Evolutionary conservation across 2,113 vertebrate genomes (phyloP).

Genomic region (Manacus vitellinus): DNA sequence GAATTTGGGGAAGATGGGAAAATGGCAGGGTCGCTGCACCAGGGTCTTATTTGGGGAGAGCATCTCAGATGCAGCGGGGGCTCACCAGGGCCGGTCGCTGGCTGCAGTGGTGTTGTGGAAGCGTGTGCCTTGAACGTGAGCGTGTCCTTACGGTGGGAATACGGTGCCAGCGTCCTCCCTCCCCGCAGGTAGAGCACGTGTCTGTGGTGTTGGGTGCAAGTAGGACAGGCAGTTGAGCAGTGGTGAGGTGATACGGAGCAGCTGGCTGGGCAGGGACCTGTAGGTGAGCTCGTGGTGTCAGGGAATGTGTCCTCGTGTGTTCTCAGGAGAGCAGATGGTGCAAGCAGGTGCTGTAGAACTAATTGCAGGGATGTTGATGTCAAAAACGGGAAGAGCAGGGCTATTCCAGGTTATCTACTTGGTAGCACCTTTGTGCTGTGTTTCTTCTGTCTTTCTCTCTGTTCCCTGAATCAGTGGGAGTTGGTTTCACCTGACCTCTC

Average conservation of each 20-base stretch:
- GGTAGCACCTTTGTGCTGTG: background rate
- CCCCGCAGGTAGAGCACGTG: background rate
- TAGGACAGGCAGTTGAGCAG: background rate
- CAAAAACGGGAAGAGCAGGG: background rate
- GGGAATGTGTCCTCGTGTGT: rapidly evolving
- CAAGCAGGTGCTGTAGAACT: background rate
- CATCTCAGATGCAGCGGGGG: background rate
- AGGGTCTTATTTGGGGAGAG: constrained; percentile 15
- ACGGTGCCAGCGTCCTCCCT: background rate
- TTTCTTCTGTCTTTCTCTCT: constrained; percentile 10
- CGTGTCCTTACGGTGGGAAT: background rate
- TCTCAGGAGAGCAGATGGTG: background rate
- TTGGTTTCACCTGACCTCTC: constrained; percentile 18
- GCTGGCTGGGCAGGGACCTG: background rate
- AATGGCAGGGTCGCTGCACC: constrained; percentile 9
- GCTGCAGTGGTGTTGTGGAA: background rate
- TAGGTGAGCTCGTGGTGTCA: background rate
- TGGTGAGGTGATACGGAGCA: background rate
- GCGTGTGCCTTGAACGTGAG: background rate
- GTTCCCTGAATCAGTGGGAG: constrained; percentile 33
- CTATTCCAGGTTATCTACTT: background rate
- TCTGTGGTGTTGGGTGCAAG: background rate
- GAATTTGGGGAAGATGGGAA: constrained; percentile 68
- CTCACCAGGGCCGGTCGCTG: background rate
- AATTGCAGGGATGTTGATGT: background rate